Evolutionary conservation across 2,797 vertebrate species (phyloP).

Genomic region (Prionace glauca): DNA sequence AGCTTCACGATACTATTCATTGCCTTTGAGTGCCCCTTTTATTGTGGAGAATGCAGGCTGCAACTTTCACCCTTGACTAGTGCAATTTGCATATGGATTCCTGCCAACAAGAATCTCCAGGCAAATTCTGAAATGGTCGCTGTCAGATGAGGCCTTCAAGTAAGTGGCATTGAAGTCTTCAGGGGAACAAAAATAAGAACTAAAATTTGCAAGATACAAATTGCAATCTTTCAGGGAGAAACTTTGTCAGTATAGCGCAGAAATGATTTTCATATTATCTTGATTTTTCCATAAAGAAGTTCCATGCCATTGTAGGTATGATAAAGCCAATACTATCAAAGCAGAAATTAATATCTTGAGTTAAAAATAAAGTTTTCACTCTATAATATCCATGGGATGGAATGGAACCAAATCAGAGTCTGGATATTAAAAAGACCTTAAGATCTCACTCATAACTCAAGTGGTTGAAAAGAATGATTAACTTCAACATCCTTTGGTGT

Average conservation of each 20-base stretch:
- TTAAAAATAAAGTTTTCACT: background rate
- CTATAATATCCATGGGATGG: background rate
- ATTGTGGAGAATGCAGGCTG: background rate
- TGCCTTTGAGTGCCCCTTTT: constrained; percentile 6
- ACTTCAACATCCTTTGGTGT: background rate
- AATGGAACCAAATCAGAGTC: background rate
- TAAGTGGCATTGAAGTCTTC: background rate
- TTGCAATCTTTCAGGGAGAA: background rate
- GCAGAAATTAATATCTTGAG: background rate
- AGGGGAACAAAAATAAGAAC: background rate
- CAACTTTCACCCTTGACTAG: background rate
- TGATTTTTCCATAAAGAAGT: background rate
- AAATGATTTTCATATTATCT: background rate
- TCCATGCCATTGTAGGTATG: background rate
- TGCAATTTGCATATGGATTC: constrained; percentile 25
- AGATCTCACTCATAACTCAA: background rate
- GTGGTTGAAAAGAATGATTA: background rate
- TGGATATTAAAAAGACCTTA: background rate
- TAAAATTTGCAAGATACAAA: background rate
- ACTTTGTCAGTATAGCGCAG: background rate
- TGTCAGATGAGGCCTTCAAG: constrained; percentile 2
- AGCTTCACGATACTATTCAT: background rate
- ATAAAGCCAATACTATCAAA: background rate
- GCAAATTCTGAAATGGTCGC: background rate
- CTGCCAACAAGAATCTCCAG: background rate